phyloP scores from a whole-genome alignment of 2,888 invertebrate genomes.

The Tiliacea aurago region DNA sequence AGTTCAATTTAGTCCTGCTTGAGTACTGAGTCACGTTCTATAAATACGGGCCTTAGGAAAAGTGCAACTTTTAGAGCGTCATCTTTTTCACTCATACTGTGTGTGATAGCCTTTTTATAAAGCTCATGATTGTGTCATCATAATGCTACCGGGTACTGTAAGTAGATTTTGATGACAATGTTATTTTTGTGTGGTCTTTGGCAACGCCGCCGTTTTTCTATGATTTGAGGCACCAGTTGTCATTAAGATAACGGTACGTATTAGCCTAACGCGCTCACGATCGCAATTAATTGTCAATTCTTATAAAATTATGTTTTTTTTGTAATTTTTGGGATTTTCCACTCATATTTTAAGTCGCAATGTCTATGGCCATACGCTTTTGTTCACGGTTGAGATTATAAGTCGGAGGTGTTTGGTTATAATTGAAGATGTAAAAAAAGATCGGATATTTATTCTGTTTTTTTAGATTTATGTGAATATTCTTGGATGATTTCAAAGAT shows the following conservation, averaged over 20 bases:
- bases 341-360: slow-evolving; percentile 39
- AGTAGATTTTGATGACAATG: background rate
- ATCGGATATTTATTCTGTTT: background rate
- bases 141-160: background rate
- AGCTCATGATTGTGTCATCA: background rate
- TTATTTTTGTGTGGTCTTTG: background rate
- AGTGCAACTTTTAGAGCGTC: background rate
- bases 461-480: slow-evolving; percentile 9
- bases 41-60: too few species aligned
- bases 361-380: slow-evolving; percentile 18
- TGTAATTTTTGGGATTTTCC: slow-evolving; percentile 1
- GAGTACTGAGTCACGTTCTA: too few species aligned
- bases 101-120: background rate
- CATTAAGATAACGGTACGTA: slow-evolving; percentile 3
- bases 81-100: background rate
- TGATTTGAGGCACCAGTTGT: slow-evolving; percentile 7
- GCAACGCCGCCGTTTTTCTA: slow-evolving; percentile 5
- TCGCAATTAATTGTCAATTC: slow-evolving; percentile 32
- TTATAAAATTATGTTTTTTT: background rate
- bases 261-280: slow-evolving; percentile 25
- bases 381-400: slow-evolving; percentile 22
- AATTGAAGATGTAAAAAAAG: background rate
- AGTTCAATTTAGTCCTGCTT: too few species aligned
- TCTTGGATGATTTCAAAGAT: slow-evolving; percentile 14
- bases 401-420: slow-evolving; percentile 22